These are phyloP conservation scores for Bambusicola thoracicus DNA, from an alignment of 2,113 vertebrate species.

Conservation along the genomic window DNA sequence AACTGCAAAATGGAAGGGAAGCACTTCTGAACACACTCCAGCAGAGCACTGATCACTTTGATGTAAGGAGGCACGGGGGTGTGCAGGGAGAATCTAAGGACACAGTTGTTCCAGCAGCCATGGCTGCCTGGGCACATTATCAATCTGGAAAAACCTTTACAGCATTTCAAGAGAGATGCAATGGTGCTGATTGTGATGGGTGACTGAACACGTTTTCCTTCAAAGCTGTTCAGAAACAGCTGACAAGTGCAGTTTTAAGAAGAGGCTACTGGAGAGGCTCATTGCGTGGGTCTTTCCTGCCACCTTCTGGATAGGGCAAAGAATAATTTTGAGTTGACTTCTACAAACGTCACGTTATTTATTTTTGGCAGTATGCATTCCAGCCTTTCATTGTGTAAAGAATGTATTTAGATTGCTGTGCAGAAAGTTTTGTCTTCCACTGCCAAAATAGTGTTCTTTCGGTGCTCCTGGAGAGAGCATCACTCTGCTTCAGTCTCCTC, in stretches of 20 bases:
- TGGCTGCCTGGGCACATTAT: background rate
- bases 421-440: background rate
- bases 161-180: background rate
- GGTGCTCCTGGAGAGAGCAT: background rate
- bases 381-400: background rate
- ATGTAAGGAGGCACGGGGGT: background rate
- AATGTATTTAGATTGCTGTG: background rate
- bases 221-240: background rate
- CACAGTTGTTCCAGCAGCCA: background rate
- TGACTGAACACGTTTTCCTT: conserved; percentile 38
- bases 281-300: conserved; percentile 66
- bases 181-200: background rate
- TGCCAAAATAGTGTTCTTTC: background rate
- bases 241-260: background rate
- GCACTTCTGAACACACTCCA: background rate
- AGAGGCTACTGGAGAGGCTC: background rate
- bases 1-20: background rate
- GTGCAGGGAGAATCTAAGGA: background rate
- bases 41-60: background rate
- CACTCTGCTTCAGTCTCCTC: background rate
- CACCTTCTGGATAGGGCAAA: conserved; percentile 77
- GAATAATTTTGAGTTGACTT: background rate
- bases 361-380: fast-evolving
- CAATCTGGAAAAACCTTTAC: conserved; percentile 6
- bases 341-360: background rate